phyloP scores from a whole-genome alignment of 2,113 vertebrate genomes.

The Ptyas mucosa region DNA sequence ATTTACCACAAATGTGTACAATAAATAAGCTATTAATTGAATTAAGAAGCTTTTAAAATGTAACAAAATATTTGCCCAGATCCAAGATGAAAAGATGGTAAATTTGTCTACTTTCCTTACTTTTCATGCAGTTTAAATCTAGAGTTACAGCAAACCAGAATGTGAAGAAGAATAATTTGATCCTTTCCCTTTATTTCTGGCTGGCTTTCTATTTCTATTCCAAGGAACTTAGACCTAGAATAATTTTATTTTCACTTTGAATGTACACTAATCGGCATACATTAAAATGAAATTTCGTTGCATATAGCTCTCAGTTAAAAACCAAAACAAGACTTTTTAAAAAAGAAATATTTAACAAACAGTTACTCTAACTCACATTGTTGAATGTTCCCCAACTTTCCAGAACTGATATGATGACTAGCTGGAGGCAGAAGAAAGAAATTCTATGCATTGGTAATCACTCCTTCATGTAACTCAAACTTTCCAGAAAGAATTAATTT shows the following conservation, averaged over 20 bases:
- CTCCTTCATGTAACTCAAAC: not conserved
- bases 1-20: not conserved
- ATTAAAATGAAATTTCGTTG: no score
- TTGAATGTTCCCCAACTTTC: not conserved
- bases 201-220: not conserved
- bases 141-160: not conserved
- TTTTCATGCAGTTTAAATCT: not conserved
- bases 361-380: not conserved
- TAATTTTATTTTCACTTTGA: no score
- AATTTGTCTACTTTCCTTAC: not conserved
- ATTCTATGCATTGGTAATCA: not conserved
- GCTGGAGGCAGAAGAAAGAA: not conserved
- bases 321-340: not conserved
- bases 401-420: not conserved
- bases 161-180: not conserved
- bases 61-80: not conserved
- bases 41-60: not conserved
- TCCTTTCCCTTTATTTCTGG: not conserved
- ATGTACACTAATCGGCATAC: no score
- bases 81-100: not conserved
- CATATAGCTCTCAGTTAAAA: not conserved
- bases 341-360: not conserved
- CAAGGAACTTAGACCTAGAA: no score
- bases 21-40: not conserved
- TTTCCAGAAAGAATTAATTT: not conserved